Base-by-base conservation (phyloP, 2,113 vertebrate genomes). In the Hemiprocne comata region DNA sequence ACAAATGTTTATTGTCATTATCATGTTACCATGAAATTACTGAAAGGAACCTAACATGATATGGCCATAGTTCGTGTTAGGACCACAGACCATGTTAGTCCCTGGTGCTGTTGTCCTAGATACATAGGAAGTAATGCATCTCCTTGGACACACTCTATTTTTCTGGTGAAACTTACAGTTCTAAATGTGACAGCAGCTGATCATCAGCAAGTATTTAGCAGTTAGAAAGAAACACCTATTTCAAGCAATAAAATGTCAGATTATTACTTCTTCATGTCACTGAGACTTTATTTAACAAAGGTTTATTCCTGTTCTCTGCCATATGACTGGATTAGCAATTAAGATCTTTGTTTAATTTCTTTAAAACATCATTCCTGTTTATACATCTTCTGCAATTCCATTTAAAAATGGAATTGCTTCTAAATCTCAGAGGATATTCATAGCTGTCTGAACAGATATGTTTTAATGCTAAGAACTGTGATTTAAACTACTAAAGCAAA, bases 321-420 rank as follows among this genome's bases (percentile, higher is more conserved):
- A 87, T 96, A 91, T 91, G 95, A 95, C 95, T 97, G 87, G 89
- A 96, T 98, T 97, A 97, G 94, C 93, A 98, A 97, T 97, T 97
- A 97, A 90, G 82, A 54, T 38, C 58, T 97, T 97, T 97, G 97
- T 97, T 98, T 97, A 97, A 97, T 97, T 97, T 97, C 91, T 85
- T 97, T 97, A 97, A 98, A 97, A 97, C 91, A 95, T 97, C 95
- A 96, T 95, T 97, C 81, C 73, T 97, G 94, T 96, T 97, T 98
- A 82, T 94, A 75, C 66, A 84, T 93, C 65, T 94, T 91, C 79
- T 60, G 9, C 72, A 95, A 95, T 96, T 94, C 76, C 90, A 92
- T 98, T 97, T 94, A 96, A 40, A 93, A 97, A 94, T 86, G 75
- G 96, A 98, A 98, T 98, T 97, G 96, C 94, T 97, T 98, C 93